phyloP scores from a whole-genome alignment of 2,888 invertebrate genomes.

The Drosophila demipolita region DNA sequence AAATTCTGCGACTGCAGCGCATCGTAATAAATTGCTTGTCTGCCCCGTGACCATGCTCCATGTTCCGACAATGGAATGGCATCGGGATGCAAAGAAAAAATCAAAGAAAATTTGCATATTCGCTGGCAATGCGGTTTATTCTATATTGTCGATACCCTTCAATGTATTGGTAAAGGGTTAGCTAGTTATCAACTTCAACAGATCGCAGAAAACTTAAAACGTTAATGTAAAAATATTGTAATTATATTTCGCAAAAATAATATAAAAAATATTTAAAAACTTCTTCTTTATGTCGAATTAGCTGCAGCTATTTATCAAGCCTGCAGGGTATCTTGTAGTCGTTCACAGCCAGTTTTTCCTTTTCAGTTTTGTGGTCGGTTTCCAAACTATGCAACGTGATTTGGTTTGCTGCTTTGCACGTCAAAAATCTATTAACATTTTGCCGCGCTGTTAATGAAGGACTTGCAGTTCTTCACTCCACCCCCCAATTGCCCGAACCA shows the following conservation, averaged over 20 bases:
- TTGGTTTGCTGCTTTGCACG: conserved; percentile 32
- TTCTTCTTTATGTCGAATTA: not conserved
- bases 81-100: conserved; percentile 22
- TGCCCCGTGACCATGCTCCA: conserved; percentile 7
- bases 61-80: not conserved
- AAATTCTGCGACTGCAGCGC: conserved; percentile 58
- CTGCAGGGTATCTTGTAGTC: not conserved
- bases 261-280: too few species aligned
- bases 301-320: not conserved
- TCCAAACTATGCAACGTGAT: conserved; percentile 20
- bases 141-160: conserved; percentile 13
- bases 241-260: not conserved
- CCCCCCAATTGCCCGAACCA: not conserved
- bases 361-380: conserved; percentile 6
- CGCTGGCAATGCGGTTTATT: conserved; percentile 47
- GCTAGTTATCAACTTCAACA: not conserved
- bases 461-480: conserved; percentile 3
- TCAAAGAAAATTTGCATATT: conserved; percentile 66
- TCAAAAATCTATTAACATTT: conserved; percentile 75
- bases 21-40: conserved; percentile 56
- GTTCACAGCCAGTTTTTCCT: not conserved
- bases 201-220: not conserved
- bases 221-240: not conserved
- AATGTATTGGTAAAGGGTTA: not conserved
- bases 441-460: conserved; percentile 65